Base-by-base conservation (phyloP, 1,140 invertebrate species). In the Penaeus vannamei region DNA sequence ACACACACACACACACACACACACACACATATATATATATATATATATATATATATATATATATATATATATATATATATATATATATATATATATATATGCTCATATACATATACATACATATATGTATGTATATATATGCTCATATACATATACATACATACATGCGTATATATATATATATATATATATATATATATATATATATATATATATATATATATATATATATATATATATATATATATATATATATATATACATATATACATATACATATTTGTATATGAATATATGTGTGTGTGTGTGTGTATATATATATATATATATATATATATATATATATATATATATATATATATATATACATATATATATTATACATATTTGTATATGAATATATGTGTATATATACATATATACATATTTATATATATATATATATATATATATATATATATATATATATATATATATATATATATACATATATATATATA, bases 361-460 rank as follows among this genome's bases (percentile, higher is more conserved):
- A 72, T 23, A 72, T 23, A 72, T 23, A n/a, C 23, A 72, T 10
- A 69, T 69, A 69, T 69, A 69, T 69, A 69, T 12, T 72, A 72
- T 14, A 23, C n/a, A 72, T 72, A 72, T 72, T n/a, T 72, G n/a
- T 14, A 72, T n/a, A 72, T 4, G n/a, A 14, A 72, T n/a, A 72
- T 72, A 72, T n/a, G n/a, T 72, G n/a, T 72, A 72, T 72, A 72
- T 72, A 72, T 72, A 72, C n/a, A 72, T 72, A 72, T 72, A 72
- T 72, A 72, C n/a, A 72, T 72, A 72, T 72, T n/a, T 72, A 72
- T 72, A 72, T 72, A 0, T 72, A 72, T 72, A 72, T 72, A 72
- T 72, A 72, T 72, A 72, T 72, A 72, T 26, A 72, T 72, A 72
- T 72, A 72, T 72, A 69, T 69, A 69, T 69, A 69, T 69, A 69